phyloP scores from a whole-genome alignment of 2,888 invertebrate species.

The Ophion slaviceki region DNA sequence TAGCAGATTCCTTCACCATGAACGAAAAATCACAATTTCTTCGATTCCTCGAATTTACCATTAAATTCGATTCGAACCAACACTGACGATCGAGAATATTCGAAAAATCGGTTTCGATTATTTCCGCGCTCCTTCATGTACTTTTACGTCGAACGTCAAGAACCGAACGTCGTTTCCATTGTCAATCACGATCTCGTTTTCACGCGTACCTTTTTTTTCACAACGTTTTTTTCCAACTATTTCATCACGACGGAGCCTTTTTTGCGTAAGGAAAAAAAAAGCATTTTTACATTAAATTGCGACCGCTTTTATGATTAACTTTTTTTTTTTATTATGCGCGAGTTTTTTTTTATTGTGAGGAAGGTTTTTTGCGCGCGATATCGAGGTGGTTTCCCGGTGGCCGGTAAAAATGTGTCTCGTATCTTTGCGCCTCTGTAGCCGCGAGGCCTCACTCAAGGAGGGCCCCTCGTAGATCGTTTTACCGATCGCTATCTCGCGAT shows the following conservation, averaged over 20 bases:
- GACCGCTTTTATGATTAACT: background rate
- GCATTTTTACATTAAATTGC: background rate
- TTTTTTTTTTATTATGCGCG: background rate
- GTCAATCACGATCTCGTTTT: too few species aligned
- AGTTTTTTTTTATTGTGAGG: too few species aligned
- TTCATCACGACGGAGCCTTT: background rate
- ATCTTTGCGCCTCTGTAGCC: constrained; percentile 13
- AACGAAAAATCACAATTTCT: too few species aligned
- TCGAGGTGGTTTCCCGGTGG: constrained; percentile 19
- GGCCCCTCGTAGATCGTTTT: constrained; percentile 40
- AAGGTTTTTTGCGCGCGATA: background rate
- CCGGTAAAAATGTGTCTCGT: constrained; percentile 31
- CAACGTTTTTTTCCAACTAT: background rate
- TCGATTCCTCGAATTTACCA: too few species aligned
- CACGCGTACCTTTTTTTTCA: too few species aligned
- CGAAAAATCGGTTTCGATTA: too few species aligned
- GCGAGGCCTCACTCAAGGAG: constrained; percentile 33
- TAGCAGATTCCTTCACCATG: background rate
- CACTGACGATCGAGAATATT: too few species aligned
- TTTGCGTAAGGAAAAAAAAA: background rate
- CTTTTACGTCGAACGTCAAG: too few species aligned
- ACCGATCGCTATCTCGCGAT: constrained; percentile 62
- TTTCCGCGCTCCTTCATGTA: too few species aligned
- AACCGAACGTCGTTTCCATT: too few species aligned
- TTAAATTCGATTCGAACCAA: too few species aligned